Evolutionary conservation across 2,113 vertebrate genomes (phyloP), one percentile per base, ranked within the genome.

Genomic region (Syngnathus typhle): DNA sequence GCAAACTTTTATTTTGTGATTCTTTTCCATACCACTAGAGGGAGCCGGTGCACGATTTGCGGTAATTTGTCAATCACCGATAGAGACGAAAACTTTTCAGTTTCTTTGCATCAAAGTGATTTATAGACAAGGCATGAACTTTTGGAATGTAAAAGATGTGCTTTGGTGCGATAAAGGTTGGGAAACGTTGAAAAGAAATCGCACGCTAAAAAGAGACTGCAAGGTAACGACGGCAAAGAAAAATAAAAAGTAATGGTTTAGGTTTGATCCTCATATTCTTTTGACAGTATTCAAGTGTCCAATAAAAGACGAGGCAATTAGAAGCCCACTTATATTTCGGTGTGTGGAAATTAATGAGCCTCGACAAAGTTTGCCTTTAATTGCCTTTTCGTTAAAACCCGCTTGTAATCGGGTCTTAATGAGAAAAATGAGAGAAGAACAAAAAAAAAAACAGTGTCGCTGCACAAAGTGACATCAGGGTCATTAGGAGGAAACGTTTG

Each of bases 291-390:
- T 89, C 82, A 86, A 88, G 79, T 82, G 80, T 83, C 86, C 85
- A 89, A 88, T 87, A 88, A 90, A 90, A 85, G 84, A 86, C 85
- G 75, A 82, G 80, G 80, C 87, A 89, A 90, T 92, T 91, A 91
- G 87, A 83, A 82, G 65, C 73, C 77, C 84, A 81, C 80, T 72
- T 80, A 82, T 82, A 79, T 83, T 87, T 88, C 84, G 70, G 75
- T 68, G 76, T 83, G 86, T 86, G 88, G 87, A 77, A 90, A 89
- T 85, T 90, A 91, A 93, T 90, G 88, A 90, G 88, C 82, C 77
- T 71, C 85, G 87, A 90, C 88, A 92, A 89, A 91, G 87, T 90
- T 89, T 84, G 75, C 75, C 67, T 88, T 82, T 90, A 90, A 92
- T 92, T 90, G 87, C 84, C 79, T 85, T 88, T 88, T 90, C 87